phyloP scores from a whole-genome alignment of 1,140 invertebrate genomes.

The Antheraea pernyi region DNA sequence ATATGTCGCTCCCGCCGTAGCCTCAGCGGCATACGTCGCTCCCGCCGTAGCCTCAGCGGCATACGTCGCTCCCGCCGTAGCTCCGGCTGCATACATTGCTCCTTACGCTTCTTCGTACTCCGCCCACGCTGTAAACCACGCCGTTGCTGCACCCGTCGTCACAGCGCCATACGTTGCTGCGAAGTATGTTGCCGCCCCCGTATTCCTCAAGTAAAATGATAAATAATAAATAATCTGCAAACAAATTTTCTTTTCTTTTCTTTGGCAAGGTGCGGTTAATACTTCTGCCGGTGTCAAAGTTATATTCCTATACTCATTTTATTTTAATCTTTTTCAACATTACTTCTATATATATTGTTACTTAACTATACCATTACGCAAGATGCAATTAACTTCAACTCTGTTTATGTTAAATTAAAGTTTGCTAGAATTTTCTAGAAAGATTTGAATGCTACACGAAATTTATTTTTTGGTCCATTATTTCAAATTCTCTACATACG shows the following conservation, averaged over 20 bases:
- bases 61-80: conserved; percentile 48
- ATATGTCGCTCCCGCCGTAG: conserved; percentile 29
- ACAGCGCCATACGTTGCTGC: background rate
- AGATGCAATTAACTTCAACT: too few species aligned
- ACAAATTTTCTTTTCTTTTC: background rate
- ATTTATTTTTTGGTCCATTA: too few species aligned
- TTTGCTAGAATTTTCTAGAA: too few species aligned
- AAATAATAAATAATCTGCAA: background rate
- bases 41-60: conserved; percentile 41
- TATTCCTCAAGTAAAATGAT: background rate
- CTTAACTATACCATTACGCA: too few species aligned
- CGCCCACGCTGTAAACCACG: conserved; percentile 78
- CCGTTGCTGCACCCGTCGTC: conserved; percentile 70
- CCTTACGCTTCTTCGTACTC: conserved; percentile 79
- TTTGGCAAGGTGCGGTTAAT: background rate
- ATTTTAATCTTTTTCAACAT: too few species aligned
- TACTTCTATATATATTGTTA: too few species aligned
- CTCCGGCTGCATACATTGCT: conserved; percentile 70
- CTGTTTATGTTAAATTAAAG: too few species aligned
- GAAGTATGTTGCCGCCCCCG: conserved; percentile 22
- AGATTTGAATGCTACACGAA: too few species aligned
- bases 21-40: conserved; percentile 27
- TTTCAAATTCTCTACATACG: too few species aligned
- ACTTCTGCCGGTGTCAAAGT: too few species aligned
- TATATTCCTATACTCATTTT: too few species aligned